Conservation (phyloP, 1,140 invertebrate genomes). For the Drosophila parabipectinata region DNA sequence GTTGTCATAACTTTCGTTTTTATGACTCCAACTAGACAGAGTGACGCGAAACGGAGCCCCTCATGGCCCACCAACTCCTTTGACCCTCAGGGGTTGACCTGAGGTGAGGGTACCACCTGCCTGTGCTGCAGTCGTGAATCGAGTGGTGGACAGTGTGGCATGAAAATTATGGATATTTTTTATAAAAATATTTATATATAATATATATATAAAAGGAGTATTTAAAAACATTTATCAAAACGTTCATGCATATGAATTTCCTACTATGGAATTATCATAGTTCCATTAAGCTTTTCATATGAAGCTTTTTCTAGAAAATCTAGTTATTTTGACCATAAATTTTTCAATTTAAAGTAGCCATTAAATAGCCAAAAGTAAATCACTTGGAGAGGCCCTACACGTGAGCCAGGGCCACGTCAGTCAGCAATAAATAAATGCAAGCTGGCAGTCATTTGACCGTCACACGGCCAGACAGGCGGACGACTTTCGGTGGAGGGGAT, state of each 20-base stretch:
- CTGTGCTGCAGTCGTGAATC: constrained; percentile 25
- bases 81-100: not conserved
- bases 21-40: constrained; percentile 77
- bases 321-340: not conserved
- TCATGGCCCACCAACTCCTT: not conserved
- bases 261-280: too few species aligned
- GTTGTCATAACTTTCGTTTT: constrained; percentile 81
- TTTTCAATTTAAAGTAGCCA: not conserved
- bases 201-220: too few species aligned
- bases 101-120: constrained; percentile 51
- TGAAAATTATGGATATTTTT: not conserved
- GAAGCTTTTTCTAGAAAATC: too few species aligned
- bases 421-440: constrained; percentile 82
- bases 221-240: too few species aligned
- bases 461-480: constrained; percentile 61
- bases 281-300: too few species aligned
- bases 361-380: not conserved
- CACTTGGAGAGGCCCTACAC: constrained; percentile 16
- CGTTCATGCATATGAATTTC: too few species aligned
- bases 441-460: constrained; percentile 80
- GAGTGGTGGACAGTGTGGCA: not conserved
- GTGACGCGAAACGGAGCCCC: constrained; percentile 35
- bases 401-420: constrained; percentile 67
- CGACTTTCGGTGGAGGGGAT: constrained; percentile 18
- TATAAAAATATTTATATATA: too few species aligned